Conservation (phyloP, 2,797 vertebrate genomes). For the Tauraco hartlaubi region DNA sequence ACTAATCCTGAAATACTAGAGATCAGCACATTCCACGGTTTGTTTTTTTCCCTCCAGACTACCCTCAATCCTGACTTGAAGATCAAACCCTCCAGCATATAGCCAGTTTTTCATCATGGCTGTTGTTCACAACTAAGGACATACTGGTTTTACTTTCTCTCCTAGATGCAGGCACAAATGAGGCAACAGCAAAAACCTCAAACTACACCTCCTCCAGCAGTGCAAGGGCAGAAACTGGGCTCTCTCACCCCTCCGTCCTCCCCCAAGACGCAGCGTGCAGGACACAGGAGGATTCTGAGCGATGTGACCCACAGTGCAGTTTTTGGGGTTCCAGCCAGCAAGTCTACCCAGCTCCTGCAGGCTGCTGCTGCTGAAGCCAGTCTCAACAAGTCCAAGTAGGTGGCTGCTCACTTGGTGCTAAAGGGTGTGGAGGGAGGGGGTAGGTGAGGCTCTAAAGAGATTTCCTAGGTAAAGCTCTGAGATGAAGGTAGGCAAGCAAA, state of each 20-base stretch:
- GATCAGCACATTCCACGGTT: not conserved
- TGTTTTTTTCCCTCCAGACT: not conserved
- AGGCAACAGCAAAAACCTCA: constrained; percentile 75
- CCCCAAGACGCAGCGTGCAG: constrained; percentile 92
- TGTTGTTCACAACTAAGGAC: rapidly evolving
- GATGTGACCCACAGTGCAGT: constrained; percentile 97
- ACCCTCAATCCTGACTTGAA: rapidly evolving
- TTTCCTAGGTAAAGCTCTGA: not conserved
- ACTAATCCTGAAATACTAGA: not conserved
- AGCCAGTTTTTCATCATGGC: rapidly evolving
- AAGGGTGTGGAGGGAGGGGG: not conserved
- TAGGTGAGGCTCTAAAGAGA: not conserved
- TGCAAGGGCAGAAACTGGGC: constrained; percentile 87
- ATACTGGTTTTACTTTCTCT: rapidly evolving
- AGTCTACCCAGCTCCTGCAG: constrained; percentile 96
- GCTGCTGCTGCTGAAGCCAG: constrained; percentile 96
- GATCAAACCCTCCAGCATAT: not conserved
- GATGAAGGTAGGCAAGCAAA: not conserved
- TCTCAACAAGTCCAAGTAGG: constrained; percentile 98
- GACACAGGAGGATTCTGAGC: constrained; percentile 95
- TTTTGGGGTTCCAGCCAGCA: constrained; percentile 97
- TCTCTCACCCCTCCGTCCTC: constrained; percentile 96
- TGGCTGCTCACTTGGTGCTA: not conserved
- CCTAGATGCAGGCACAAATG: constrained; percentile 71
- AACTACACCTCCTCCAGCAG: constrained; percentile 53